Base-by-base conservation (phyloP, 2,888 invertebrate species). In the Cosmopolites sordidus region DNA sequence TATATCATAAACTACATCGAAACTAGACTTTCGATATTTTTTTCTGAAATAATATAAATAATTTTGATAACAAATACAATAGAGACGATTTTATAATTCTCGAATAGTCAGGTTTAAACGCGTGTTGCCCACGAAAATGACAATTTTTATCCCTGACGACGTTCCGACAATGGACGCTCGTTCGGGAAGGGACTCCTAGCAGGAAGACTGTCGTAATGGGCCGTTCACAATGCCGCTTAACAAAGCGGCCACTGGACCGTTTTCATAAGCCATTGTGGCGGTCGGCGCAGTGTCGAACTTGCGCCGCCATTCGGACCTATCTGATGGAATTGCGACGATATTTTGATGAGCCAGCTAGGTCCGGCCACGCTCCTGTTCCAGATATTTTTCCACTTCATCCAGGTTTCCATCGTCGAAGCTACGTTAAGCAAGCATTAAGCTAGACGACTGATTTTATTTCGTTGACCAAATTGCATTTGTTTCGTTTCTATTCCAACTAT, bases 221-320 rank as follows among this genome's bases (percentile, higher is more conserved):
- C 67, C 69, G 69, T 69, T 69, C 67, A 72, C 72, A 72, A 72
- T 71, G 63, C 69, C 63, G 67, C 66, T 69, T 71, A 71, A 72
- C 72, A 72, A 72, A 71, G 72, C 70, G 69, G 63, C 70, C 68
- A 70, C 67, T 71, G 69, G 70, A 72, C 71, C 71, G 71, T 71
- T 71, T 71, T 71, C 70, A 70, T 70, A 70, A 68, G 69, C 71
- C 63, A 72, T 72, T 72, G 70, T 72, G 64, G 66, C 64, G 64
- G 67, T 40, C 40, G 40, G 40, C 15, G 16, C 17, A 12, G 11
- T 11, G 40, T 11, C 40, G 17, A 40, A 39, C 18, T 47, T 39
- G 39, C 40, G 39, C 14, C 30, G 42, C 29, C 22, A 30, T 42
- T 48, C 40, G 18, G 40, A 39, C 16, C 40, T 30, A 42, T 47